Conservation (phyloP, 2,113 vertebrate species). For the Pelvicachromis taeniatus region DNA sequence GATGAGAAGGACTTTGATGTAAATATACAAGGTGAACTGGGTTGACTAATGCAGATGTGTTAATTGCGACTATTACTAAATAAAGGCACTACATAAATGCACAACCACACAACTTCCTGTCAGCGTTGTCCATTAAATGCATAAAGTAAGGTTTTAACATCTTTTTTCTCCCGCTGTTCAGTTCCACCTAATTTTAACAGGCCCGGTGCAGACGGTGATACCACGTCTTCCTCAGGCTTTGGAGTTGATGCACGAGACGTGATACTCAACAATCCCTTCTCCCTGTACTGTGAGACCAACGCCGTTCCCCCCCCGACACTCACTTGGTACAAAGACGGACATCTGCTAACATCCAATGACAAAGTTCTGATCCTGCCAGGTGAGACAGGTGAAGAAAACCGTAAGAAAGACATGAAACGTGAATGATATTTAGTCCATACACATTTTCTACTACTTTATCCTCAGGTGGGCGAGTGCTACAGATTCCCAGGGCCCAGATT, state of each 20-base stretch:
- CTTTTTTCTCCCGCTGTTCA: conserved; percentile 28
- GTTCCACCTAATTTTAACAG: conserved; percentile 91
- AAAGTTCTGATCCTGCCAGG: conserved; percentile 88
- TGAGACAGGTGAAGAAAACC: conserved; percentile 32
- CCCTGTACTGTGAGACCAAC: conserved; percentile 89
- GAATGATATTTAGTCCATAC: neutral
- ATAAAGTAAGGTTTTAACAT: neutral
- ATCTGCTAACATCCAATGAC: conserved; percentile 79
- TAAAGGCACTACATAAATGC: neutral
- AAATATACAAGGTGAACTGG: conserved; percentile 95
- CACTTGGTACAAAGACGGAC: conserved; percentile 91
- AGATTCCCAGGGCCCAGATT: conserved; percentile 80
- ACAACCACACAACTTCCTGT: accelerated
- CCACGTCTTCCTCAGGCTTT: conserved; percentile 53
- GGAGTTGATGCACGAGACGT: conserved; percentile 80
- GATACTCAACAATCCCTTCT: conserved; percentile 88
- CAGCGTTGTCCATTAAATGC: neutral
- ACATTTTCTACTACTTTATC: neutral
- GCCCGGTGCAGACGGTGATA: conserved; percentile 67
- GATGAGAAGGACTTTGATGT: conserved; percentile 99
- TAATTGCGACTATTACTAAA: neutral
- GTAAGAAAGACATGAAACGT: neutral
- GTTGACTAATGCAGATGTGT: conserved; percentile 44
- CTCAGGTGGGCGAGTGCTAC: conserved; percentile 86
- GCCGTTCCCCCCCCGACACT: conserved; percentile 91